These are phyloP conservation scores for Synanthedon vespiformis DNA, from an alignment of 2,888 invertebrate species.

Conservation along the genomic window DNA sequence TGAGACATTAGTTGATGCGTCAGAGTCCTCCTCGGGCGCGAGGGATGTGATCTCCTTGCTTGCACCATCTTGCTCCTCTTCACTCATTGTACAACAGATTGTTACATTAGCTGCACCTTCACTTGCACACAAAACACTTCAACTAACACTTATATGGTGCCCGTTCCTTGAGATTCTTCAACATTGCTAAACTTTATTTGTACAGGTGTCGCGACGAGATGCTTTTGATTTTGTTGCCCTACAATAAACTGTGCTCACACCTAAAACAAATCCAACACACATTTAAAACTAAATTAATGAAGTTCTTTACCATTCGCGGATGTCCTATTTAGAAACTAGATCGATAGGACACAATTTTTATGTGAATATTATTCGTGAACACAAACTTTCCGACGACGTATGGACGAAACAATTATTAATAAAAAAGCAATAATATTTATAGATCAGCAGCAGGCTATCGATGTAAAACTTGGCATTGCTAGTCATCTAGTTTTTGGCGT, in stretches of 20 bases:
- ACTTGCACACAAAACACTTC: conserved; percentile 7
- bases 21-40: conserved; percentile 18
- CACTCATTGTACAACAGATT: conserved; percentile 55
- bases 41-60: conserved; percentile 33
- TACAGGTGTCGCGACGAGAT: conserved; percentile 19
- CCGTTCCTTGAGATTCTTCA: conserved; percentile 29
- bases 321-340: too few species aligned
- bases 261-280: neutral
- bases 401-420: neutral
- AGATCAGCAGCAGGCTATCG: conserved; percentile 22
- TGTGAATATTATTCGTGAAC: neutral
- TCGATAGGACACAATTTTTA: neutral
- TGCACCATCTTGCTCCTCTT: conserved; percentile 52
- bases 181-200: conserved; percentile 15
- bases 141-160: conserved; percentile 27
- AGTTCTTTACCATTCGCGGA: too few species aligned
- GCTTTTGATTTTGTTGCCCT: neutral
- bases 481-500: conserved; percentile 46
- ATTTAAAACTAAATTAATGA: too few species aligned
- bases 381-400: too few species aligned
- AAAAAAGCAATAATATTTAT: conserved; percentile 9
- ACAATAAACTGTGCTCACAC: neutral
- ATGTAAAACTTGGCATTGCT: conserved; percentile 50
- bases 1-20: conserved; percentile 36
- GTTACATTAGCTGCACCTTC: conserved; percentile 27